phyloP scores from a whole-genome alignment of 37 sponge, comb jelly and placozoan species.

The Axinella damicornis region DNA sequence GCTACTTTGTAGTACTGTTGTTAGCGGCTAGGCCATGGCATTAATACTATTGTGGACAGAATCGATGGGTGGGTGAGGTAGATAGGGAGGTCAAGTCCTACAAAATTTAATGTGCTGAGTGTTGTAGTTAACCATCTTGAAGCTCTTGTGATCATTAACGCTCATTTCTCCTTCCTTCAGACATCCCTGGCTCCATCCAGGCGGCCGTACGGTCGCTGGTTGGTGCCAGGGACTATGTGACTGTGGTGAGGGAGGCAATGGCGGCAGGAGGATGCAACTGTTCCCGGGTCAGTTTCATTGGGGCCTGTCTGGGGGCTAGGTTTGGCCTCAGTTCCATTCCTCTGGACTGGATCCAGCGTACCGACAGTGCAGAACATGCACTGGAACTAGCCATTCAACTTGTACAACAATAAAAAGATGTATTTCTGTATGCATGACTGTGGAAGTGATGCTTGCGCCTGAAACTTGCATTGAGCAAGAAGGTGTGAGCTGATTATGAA shows the following conservation, averaged over 20 bases:
- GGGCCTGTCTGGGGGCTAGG: slow-evolving; percentile 82
- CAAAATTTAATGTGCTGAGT: too few species aligned
- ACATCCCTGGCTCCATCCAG: slow-evolving; percentile 70
- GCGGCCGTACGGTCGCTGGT: slow-evolving; percentile 49
- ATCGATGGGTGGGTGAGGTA: too few species aligned
- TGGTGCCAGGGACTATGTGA: slow-evolving; percentile 43
- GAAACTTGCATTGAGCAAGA: neutral
- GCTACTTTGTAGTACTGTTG: too few species aligned
- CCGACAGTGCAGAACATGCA: slow-evolving; percentile 31
- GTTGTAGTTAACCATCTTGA: too few species aligned
- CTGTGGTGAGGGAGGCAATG: slow-evolving; percentile 43
- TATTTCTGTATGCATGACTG: neutral
- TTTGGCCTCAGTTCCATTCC: slow-evolving; percentile 77
- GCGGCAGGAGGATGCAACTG: slow-evolving; percentile 71
- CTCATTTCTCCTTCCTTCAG: slow-evolving; percentile 13
- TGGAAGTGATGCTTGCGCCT: neutral
- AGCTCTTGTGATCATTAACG: too few species aligned
- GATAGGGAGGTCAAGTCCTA: too few species aligned
- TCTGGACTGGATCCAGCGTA: slow-evolving; percentile 65
- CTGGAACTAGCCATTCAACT: slow-evolving; percentile 53
- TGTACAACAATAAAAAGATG: neutral
- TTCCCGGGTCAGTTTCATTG: slow-evolving; percentile 51
- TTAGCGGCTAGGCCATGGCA: too few species aligned
- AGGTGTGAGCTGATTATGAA: neutral
- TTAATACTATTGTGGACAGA: too few species aligned